Percentiles rank a stretch among this genome's conserved stretches.
phyloP scores from a whole-genome alignment of 2,113 vertebrate genomes.

The Harpagus bidentatus region DNA sequence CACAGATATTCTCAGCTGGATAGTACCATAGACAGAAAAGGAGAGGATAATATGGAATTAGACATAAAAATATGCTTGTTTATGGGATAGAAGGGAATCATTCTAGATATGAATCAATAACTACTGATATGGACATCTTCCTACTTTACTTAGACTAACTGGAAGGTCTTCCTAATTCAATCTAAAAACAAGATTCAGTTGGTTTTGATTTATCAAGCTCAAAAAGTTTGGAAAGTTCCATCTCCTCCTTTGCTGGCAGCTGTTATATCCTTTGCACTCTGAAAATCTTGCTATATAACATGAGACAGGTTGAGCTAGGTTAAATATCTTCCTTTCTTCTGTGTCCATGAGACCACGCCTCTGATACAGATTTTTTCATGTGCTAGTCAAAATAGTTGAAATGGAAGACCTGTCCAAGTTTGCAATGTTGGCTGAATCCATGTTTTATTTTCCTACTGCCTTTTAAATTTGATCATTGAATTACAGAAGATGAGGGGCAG shows the following conservation, averaged over 20 bases:
- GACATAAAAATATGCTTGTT: background rate
- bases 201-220: background rate
- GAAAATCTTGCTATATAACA: background rate
- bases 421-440: background rate
- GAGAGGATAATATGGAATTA: background rate
- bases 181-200: background rate
- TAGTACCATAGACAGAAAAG: background rate
- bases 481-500: background rate
- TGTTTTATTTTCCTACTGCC: background rate
- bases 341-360: background rate
- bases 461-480: background rate
- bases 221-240: background rate
- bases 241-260: background rate
- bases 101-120: background rate
- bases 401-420: background rate
- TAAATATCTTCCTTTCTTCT: background rate
- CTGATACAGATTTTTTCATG: background rate
- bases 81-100: background rate
- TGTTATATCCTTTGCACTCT: background rate
- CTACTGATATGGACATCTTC: background rate
- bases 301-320: background rate
- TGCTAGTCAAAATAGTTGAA: background rate
- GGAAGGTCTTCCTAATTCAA: background rate
- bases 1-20: background rate
- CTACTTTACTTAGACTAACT: background rate